Base-by-base conservation (phyloP, 2,797 vertebrate species). In the Fistularia commersonii region DNA sequence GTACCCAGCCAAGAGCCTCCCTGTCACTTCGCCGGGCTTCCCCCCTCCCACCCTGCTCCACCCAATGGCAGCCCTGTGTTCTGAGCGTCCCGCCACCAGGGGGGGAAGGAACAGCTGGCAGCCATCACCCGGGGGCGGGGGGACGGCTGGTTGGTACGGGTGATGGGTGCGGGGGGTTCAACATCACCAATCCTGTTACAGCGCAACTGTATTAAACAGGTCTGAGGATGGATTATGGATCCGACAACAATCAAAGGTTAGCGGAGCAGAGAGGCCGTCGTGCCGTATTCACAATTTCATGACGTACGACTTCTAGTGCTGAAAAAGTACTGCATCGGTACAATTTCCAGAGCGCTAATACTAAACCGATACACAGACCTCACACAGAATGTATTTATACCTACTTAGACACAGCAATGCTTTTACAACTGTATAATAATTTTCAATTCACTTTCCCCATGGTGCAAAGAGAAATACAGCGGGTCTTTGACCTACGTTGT, bases 161-260 rank as follows among this genome's bases (percentile, higher is more conserved):
- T 23, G 23, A 4, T 23, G 23, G 23, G 69, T 82, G 70, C 63
- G 62, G 10, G 57, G 32, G 70, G 54, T 64, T 77, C 74, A 72
- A 69, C 72, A 61, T 71, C 61, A 44, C 49, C 77, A 84, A 87
- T 89, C 82, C 83, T 82, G 83, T 89, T 87, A 86, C 74, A 72
- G 59, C 38, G 32, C 57, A 51, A 42, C 76, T 82, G 74, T 76
- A 77, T 78, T 77, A 74, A 86, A 83, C 66, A 75, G 71, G 72
- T 76, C 72, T 79, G 73, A 65, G 41, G 69, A 65, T 57, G 70
- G 79, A 88, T 89, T 87, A 83, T 62, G 71, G 61, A 67, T 49
- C 57, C 55, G 55, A 51, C 54, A 57, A 74, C 75, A 78, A 57
- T 79, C 68, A 70, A 69, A 74, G 69, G 69, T 69, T 76, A 57